Evolutionary conservation across 2,888 invertebrate genomes (phyloP).

Genomic region (Lasioglossum vierecki): DNA sequence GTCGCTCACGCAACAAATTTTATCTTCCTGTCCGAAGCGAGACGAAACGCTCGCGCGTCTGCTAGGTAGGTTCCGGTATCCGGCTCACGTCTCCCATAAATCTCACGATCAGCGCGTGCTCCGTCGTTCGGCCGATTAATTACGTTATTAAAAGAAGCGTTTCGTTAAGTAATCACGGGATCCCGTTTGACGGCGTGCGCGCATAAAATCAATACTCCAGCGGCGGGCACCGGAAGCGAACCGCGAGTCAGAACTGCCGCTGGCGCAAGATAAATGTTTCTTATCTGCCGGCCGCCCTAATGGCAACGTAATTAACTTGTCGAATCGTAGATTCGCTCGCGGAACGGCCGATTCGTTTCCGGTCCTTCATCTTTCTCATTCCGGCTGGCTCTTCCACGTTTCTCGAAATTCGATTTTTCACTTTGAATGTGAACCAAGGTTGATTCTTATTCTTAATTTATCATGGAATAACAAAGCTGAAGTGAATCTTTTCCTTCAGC

Average conservation of each 20-base stretch:
- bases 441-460: too few relatives aligned
- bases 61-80: neutral
- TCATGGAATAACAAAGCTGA: too few relatives aligned
- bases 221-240: neutral
- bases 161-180: slow-evolving; percentile 40
- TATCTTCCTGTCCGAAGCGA: neutral
- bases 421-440: neutral
- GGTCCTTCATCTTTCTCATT: slow-evolving; percentile 2
- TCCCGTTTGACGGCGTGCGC: slow-evolving; percentile 7
- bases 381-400: too few relatives aligned
- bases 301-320: slow-evolving; percentile 50
- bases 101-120: neutral
- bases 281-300: slow-evolving; percentile 7
- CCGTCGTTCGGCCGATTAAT: slow-evolving; percentile 21
- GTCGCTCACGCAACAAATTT: slow-evolving; percentile 10
- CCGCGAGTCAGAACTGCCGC: neutral
- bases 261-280: slow-evolving; percentile 48
- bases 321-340: slow-evolving; percentile 48
- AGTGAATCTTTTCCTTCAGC: too few relatives aligned
- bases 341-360: slow-evolving; percentile 15
- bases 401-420: neutral
- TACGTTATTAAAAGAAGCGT: slow-evolving; percentile 21
- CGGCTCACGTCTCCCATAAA: neutral
- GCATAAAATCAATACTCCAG: slow-evolving; percentile 50
- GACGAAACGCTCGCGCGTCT: neutral